Base-by-base conservation (phyloP, 2,797 vertebrate genomes). In the Ciconia nigra region DNA sequence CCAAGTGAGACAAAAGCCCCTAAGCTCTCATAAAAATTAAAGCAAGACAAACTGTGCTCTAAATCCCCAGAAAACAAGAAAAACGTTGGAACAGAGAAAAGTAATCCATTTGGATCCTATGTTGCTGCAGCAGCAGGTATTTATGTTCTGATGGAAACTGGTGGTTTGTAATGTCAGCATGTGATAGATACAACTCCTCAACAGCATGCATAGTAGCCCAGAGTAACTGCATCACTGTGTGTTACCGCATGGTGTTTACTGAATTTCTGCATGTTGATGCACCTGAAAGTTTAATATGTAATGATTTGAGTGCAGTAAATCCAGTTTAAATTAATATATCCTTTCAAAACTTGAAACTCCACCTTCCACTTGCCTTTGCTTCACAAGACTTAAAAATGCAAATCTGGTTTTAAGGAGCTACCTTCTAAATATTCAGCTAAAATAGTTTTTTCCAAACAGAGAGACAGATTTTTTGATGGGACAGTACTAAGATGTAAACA, bases 21-120 rank as follows among this genome's bases (percentile, higher is more conserved):
- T 93, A 86, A 87, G 61, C 67, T 58, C 86, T 96, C 54, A 58
- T 49, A 92, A 93, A 96, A 96, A 92, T 93, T 92, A 94, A 95
- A 96, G 55, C 55, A 96, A 96, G 91, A 94, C 79, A 95, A 93
- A 94, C 82, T 21, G 69, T 54, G 22, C 63, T 89, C 39, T 86
- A 92, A 87, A 93, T 92, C 81, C 83, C 74, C 41, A 81, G 78
- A 74, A 93, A 95, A 93, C n/a, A 85, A 83, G 81, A 92, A 94
- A 83, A 96, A 85, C 8, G 4, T 77, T 65, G 25, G 33, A 90
- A 87, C 35, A 80, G 83, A 57, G 47, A 33, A 77, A 51, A 5
- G 2, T 73, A 90, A 96, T 96, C 81, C 49, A 71, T 77, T 78
- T 90, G 66, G 52, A 89, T 90, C 67, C 49, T 63, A 9, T n/a